Evolutionary conservation across 1,140 invertebrate species (phyloP).

Genomic region (Scaptodrosophila lebanonensis): DNA sequence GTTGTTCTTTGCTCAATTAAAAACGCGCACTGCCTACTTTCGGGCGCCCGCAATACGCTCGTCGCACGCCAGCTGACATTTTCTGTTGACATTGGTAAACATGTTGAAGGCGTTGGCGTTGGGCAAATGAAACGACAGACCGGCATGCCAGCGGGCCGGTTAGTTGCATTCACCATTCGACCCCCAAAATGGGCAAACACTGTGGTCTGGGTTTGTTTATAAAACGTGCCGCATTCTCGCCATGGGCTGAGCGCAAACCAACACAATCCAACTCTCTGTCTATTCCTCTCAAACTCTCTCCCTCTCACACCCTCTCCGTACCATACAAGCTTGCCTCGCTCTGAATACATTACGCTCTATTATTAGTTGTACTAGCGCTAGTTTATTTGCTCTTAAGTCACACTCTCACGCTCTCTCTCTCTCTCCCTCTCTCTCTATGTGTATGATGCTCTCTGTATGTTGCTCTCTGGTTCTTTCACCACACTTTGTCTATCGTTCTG

Average conservation of each 20-base stretch:
- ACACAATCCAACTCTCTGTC: too few species aligned
- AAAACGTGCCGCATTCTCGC: constrained; percentile 70
- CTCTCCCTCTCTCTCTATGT: background rate
- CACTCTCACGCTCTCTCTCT: background rate
- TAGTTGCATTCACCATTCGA: background rate
- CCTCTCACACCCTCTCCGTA: background rate
- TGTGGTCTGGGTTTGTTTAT: constrained; percentile 64
- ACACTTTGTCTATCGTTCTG: constrained; percentile 45
- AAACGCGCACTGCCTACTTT: constrained; percentile 32
- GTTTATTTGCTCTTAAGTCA: too few species aligned
- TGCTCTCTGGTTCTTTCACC: constrained; percentile 43
- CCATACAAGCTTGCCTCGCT: constrained; percentile 4
- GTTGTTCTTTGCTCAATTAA: constrained; percentile 25
- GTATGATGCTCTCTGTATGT: background rate
- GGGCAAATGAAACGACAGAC: too few species aligned
- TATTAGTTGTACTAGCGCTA: too few species aligned
- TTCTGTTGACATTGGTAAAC: constrained; percentile 60
- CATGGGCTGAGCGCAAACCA: constrained; percentile 49
- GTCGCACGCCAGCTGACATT: too few species aligned
- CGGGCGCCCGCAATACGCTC: too few species aligned
- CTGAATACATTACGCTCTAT: constrained; percentile 12
- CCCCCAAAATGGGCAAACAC: background rate
- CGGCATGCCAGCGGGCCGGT: too few species aligned
- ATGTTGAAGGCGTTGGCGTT: too few species aligned
- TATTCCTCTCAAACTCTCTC: background rate